Base-by-base conservation (phyloP, 2,113 vertebrate genomes). In the Donacobius atricapilla region DNA sequence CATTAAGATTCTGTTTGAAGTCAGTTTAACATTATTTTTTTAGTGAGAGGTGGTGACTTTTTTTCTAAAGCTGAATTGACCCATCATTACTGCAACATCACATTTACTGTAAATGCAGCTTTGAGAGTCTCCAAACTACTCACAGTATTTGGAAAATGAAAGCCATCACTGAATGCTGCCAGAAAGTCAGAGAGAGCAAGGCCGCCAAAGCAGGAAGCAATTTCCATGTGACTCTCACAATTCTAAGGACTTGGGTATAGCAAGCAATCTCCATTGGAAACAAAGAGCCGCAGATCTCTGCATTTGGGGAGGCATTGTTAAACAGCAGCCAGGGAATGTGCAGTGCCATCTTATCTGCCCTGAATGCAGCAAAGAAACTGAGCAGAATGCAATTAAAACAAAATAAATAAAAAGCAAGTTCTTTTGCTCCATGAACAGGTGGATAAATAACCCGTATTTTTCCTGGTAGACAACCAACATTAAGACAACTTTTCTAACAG, bases 61-160 rank as follows among this genome's bases (percentile, higher is more conserved):
- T 89, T 65, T 76, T 14, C 54, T 87, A 78, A 72, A 96, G 85
- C 86, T 91, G 94, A 96, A 90, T 47, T 93, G 71, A 96, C 89
- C 92, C n/a, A 28, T 96, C 92, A 87, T 96, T 96, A 96, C 81
- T 79, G 73, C 84, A 92, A 91, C 63, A 96, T 87, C 82, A 53
- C 65, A 96, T 95, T 91, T 96, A 93, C 83, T 64, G 79, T 85
- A 97, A 95, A 69, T 53, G 81, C 15, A 79, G 91, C 83, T 92
- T 85, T 90, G 90, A 96, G 75, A 97, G 89, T 47, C 86, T 93
- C 81, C 61, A 71, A 89, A 94, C 82, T 86, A 91, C 89, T 93
- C 63, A 60, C 10, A 95, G 92, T 68, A 63, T 87, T 68, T 83
- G 71, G 85, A 96, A 96, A 96, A 97, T 64, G 93, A 94, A 95